These are phyloP conservation scores for Myioborus melanocephalus DNA, from an alignment of 2,797 vertebrate species.

Conservation along the genomic window DNA sequence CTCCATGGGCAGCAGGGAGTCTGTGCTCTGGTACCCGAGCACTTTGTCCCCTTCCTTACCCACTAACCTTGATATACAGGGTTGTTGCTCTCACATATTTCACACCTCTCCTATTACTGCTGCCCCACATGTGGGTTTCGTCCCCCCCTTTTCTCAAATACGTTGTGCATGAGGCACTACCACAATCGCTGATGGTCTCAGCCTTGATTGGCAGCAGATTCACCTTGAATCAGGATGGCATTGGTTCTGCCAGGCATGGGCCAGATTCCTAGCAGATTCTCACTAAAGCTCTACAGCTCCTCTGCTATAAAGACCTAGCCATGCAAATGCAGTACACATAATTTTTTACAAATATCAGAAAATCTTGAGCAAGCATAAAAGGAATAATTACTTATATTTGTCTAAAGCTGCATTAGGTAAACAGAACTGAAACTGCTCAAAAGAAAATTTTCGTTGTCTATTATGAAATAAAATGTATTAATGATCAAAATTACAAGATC, in stretches of 20 bases:
- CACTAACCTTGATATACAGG: neutral
- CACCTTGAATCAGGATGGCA: rapidly evolving
- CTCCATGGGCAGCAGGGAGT: neutral
- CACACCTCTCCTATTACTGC: neutral
- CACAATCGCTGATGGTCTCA: rapidly evolving
- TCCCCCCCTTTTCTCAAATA: rapidly evolving
- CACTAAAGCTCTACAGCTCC: neutral
- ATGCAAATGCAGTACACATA: neutral
- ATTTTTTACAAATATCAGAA: neutral
- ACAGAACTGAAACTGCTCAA: neutral
- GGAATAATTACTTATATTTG: neutral
- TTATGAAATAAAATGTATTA: neutral
- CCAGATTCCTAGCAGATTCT: neutral
- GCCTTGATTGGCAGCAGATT: neutral
- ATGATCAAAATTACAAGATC: neutral
- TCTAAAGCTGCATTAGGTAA: neutral
- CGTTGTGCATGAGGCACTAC: no score
- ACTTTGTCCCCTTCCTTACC: neutral
- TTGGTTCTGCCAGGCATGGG: neutral
- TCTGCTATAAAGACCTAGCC: neutral
- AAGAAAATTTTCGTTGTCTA: neutral
- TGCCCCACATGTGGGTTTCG: neutral
- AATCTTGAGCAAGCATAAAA: neutral
- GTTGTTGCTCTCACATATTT: neutral
- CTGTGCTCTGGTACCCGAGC: neutral